Evolutionary conservation across 2,797 vertebrate species (phyloP), one percentile per base, ranked within the genome.

Genomic region (Falco naumanni): DNA sequence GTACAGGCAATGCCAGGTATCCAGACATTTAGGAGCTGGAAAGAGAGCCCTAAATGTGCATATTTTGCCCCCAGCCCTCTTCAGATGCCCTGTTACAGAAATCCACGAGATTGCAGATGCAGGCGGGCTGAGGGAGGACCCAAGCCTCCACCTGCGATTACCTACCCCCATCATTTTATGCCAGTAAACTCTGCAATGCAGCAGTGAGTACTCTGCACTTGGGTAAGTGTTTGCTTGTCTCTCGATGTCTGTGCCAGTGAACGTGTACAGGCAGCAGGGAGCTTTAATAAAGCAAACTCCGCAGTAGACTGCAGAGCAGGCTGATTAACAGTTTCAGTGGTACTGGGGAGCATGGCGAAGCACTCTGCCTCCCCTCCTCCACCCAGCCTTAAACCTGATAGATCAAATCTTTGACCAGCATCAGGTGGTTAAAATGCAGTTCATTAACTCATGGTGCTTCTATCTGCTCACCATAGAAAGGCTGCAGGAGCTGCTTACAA

Each of bases 101-200:
- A 91, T 60, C n/a, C 69, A 48, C 5, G 7, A 43, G 92, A 57
- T 15, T 90, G 92, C 78, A 87, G 93, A 89, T 72, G 81, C 41
- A 0, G 68, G 45, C 20, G 0, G 37, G 64, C 81, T 48, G 88
- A 77, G 54, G 56, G 77, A 95, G 85, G 92, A 68, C 85, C 61
- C 75, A 34, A 71, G n/a, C 51, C 91, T 87, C 72, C 85, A 96
- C 94, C 94, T 97, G 96, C 15, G 0, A 50, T 93, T 94, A 94
- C 86, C 87, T 96, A 91, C 89, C 81, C 90, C 80, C 86, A 33
- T 80, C 80, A 19, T 37, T 81, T 57, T 83, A 10, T 93, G 95
- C 90, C 96, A 94, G 95, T 56, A 92, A 89, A 93, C 95, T 90
- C 97, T 97, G 97, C 97, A 98, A 97, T 97, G 97, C 97, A 97